Evolutionary conservation across 2,113 vertebrate species (phyloP).

Genomic region (Sigmodon hispidus): DNA sequence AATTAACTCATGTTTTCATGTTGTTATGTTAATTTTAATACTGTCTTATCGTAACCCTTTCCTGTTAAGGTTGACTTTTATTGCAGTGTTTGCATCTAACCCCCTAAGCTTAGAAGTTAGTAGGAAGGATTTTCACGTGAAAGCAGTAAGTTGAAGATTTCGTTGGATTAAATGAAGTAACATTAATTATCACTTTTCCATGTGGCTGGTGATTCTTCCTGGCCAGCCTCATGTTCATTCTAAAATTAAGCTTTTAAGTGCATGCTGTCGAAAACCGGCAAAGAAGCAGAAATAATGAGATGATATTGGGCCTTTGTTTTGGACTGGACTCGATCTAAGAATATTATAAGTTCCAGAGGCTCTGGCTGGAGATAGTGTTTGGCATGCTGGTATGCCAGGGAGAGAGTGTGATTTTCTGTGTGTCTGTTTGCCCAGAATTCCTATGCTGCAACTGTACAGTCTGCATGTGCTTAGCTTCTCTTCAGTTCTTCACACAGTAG

Average conservation of each 20-base stretch:
- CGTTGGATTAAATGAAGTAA: conserved; percentile 31
- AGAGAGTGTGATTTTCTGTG: neutral
- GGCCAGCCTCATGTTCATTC: neutral
- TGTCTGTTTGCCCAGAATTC: neutral
- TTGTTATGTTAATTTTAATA: neutral
- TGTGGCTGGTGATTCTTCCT: conserved; percentile 38
- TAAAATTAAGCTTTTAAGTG: conserved; percentile 60
- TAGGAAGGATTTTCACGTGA: conserved; percentile 10
- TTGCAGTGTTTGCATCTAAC: conserved; percentile 29
- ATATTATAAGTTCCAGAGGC: neutral
- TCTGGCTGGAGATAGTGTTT: conserved; percentile 5
- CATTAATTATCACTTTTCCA: conserved; percentile 42
- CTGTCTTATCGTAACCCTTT: neutral
- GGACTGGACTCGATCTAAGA: conserved; percentile 36
- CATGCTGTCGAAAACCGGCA: conserved; percentile 50
- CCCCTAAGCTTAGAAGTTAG: conserved; percentile 34
- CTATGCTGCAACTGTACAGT: neutral
- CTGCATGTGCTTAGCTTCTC: neutral
- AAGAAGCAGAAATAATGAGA: conserved; percentile 64
- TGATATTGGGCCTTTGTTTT: conserved; percentile 55
- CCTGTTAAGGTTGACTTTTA: conserved; percentile 45
- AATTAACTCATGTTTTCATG: neutral
- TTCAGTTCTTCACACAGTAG: neutral
- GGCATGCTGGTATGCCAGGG: conserved; percentile 17
- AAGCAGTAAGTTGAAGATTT: conserved; percentile 57